phyloP scores from a whole-genome alignment of 2,797 vertebrate species.

The Taeniopygia guttata region DNA sequence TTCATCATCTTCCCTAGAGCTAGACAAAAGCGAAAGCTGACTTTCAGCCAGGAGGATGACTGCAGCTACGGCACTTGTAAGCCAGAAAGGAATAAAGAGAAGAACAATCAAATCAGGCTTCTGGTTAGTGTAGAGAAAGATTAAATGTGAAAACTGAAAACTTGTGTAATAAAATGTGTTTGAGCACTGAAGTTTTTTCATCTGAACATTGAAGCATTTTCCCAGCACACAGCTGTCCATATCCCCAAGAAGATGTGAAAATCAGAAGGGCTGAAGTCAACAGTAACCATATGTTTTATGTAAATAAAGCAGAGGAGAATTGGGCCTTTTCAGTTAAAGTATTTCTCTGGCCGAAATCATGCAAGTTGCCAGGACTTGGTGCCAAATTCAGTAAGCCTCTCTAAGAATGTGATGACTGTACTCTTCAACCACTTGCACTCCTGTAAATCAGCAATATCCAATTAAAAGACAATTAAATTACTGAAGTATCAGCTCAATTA shows the following conservation, averaged over 20 bases:
- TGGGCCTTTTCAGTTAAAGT: not conserved
- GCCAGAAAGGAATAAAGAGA: not conserved
- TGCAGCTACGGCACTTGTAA: not conserved
- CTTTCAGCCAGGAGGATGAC: conserved; percentile 7
- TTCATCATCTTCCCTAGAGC: not conserved
- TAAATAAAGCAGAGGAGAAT: conserved; percentile 28
- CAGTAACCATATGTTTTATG: not conserved
- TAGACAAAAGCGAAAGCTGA: not conserved
- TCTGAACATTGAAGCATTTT: not conserved
- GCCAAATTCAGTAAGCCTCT: conserved; percentile 31
- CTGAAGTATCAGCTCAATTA: not conserved
- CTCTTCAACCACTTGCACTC: not conserved
- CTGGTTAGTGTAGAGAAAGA: not conserved
- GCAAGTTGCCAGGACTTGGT: not conserved
- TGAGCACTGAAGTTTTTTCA: not conserved
- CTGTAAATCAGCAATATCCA: conserved; percentile 51
- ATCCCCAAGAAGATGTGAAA: not conserved
- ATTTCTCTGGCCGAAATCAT: not conserved
- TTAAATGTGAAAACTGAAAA: not conserved
- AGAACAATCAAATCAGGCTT: not conserved
- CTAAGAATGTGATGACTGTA: conserved; percentile 40
- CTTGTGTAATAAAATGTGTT: not conserved
- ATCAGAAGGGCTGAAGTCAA: not conserved
- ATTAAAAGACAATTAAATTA: conserved; percentile 23
- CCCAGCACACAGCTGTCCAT: not conserved